Percentiles rank a stretch among this genome's conserved stretches.
These are phyloP conservation scores for Agrotis segetum DNA, from an alignment of 2,888 invertebrate genomes.

Conservation along the genomic window DNA sequence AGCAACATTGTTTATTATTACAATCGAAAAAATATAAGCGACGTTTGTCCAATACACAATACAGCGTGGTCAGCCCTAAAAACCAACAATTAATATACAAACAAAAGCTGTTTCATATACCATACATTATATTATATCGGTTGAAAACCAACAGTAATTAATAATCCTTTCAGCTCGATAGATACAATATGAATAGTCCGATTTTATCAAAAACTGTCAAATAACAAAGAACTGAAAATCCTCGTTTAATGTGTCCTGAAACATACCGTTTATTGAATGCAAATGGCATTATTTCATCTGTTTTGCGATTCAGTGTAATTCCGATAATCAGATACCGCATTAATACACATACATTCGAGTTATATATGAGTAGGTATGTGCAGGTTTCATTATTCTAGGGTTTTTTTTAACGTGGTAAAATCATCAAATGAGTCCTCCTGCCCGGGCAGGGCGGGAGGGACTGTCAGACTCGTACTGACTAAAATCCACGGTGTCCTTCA, in stretches of 20 bases:
- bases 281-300: slow-evolving; percentile 30
- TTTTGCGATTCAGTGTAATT: slow-evolving; percentile 43
- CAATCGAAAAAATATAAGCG: no score
- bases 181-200: slow-evolving; percentile 14
- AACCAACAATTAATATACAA: background rate
- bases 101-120: slow-evolving; percentile 1
- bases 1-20: no score
- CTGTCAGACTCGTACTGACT: no score
- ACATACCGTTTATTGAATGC: slow-evolving; percentile 33
- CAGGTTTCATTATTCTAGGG: background rate
- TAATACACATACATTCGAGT: slow-evolving; percentile 23
- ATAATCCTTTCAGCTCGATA: slow-evolving; percentile 20
- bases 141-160: slow-evolving; percentile 11
- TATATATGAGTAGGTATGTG: slow-evolving; percentile 28
- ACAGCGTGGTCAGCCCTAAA: background rate
- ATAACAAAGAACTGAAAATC: slow-evolving; percentile 25
- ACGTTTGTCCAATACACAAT: no score
- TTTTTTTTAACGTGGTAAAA: no score
- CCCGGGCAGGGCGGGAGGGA: no score
- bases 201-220: background rate
- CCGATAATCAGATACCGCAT: slow-evolving; percentile 50
- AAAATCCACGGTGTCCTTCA: no score
- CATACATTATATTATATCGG: background rate
- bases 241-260: slow-evolving; percentile 31
- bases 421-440: no score